Evolutionary conservation across 1,140 invertebrate genomes (phyloP).

Genomic region (Temnothorax longispinosus): DNA sequence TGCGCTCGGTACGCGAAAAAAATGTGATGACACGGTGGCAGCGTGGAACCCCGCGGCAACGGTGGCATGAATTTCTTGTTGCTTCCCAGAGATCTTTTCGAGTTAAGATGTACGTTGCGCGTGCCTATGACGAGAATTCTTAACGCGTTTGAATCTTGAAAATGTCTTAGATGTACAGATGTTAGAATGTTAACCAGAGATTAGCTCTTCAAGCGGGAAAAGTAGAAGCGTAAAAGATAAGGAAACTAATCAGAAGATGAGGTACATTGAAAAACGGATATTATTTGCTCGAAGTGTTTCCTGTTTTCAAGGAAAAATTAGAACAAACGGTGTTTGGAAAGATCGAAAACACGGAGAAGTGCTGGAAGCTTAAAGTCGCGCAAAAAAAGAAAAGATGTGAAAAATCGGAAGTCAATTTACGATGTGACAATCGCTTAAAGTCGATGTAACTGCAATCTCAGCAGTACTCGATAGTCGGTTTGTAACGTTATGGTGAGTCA

Average conservation of each 20-base stretch:
- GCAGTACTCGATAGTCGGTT: constrained; percentile 65
- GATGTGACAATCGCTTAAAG: constrained; percentile 38
- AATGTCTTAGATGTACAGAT: background rate
- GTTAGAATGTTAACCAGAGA: background rate
- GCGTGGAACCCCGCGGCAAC: background rate
- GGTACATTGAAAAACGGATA: background rate
- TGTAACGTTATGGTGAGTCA: constrained; percentile 65
- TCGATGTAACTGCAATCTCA: constrained; percentile 69
- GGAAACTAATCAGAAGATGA: background rate
- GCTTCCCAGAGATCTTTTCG: constrained; percentile 2
- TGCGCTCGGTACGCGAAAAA: constrained; percentile 14
- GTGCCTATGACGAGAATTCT: constrained; percentile 19
- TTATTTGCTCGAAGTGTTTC: constrained; percentile 35
- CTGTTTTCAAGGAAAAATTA: constrained; percentile 35
- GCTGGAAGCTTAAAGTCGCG: background rate
- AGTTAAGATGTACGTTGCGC: background rate
- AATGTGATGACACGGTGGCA: background rate
- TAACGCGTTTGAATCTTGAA: background rate
- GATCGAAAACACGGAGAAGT: constrained; percentile 8
- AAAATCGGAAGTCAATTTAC: constrained; percentile 53
- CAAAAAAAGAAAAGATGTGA: background rate
- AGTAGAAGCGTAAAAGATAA: background rate
- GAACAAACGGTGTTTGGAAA: constrained; percentile 20
- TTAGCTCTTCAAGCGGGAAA: background rate
- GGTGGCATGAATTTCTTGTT: constrained; percentile 22